Conservation (phyloP, 2,888 invertebrate species). For the Lasioglossum leucozonium region DNA sequence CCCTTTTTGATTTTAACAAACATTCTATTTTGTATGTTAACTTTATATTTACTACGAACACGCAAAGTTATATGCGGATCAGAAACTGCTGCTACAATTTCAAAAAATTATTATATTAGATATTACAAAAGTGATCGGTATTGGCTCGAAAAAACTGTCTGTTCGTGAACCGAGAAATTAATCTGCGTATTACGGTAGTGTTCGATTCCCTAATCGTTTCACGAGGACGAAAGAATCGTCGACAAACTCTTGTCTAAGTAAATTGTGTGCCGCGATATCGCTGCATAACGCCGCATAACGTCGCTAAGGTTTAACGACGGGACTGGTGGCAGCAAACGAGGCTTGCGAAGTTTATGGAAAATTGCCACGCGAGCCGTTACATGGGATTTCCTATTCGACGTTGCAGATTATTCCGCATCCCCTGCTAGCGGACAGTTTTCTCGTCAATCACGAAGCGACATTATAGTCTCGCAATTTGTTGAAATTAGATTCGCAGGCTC, state of each 20-base stretch:
- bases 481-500: slow-evolving; percentile 62
- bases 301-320: slow-evolving; percentile 18
- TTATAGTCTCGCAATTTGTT: slow-evolving; percentile 61
- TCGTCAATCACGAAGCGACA: slow-evolving; percentile 43
- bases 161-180: not conserved
- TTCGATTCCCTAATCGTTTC: not conserved
- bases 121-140: too few relatives aligned
- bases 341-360: slow-evolving; percentile 37
- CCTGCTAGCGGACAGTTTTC: slow-evolving; percentile 16
- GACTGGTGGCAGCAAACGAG: not conserved
- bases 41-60: too few relatives aligned
- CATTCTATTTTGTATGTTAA: too few relatives aligned
- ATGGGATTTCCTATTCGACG: slow-evolving; percentile 2
- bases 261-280: slow-evolving; percentile 4
- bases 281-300: not conserved
- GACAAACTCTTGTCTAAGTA: slow-evolving; percentile 19
- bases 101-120: too few relatives aligned
- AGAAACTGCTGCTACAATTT: not conserved
- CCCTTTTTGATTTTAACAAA: too few relatives aligned
- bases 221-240: not conserved
- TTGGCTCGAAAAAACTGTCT: too few relatives aligned
- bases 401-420: slow-evolving; percentile 14
- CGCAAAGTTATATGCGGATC: too few relatives aligned
- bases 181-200: not conserved
- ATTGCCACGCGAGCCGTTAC: slow-evolving; percentile 28